phyloP scores from a whole-genome alignment of 2,797 vertebrate species.

The Poecilia velifera region DNA sequence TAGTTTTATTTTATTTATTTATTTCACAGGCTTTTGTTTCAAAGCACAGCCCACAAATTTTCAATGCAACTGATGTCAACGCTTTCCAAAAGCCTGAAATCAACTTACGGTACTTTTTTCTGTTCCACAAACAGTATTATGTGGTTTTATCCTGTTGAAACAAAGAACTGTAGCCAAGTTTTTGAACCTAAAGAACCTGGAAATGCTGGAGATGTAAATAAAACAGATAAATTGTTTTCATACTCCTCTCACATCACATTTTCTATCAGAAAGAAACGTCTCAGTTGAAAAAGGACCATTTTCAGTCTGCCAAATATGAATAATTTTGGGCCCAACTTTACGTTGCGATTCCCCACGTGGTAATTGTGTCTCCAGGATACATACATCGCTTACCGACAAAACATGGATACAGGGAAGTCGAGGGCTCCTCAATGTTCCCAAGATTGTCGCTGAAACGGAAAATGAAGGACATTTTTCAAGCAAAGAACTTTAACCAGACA shows the following conservation, averaged over 20 bases:
- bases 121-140: neutral
- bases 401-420: slow-evolving; percentile 33
- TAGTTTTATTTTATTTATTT: neutral
- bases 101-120: neutral
- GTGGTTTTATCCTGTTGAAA: neutral
- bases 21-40: neutral
- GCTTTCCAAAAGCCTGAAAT: neutral
- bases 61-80: neutral
- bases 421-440: slow-evolving; percentile 30
- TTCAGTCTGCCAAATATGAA: neutral
- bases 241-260: neutral
- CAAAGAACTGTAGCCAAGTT: neutral
- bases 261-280: neutral
- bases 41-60: neutral
- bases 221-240: neutral
- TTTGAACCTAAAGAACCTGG: neutral
- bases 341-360: neutral
- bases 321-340: neutral
- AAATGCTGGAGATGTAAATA: neutral
- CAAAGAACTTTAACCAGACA: neutral
- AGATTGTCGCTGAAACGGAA: slow-evolving; percentile 45
- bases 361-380: neutral
- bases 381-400: slow-evolving; percentile 60
- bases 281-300: neutral
- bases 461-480: slow-evolving; percentile 5